A percentile compares a stretch with the other conserved stretches of the same genome.
These are phyloP conservation scores for Diuraphis noxia DNA, from an alignment of 1,140 invertebrate genomes.

Conservation along the genomic window DNA sequence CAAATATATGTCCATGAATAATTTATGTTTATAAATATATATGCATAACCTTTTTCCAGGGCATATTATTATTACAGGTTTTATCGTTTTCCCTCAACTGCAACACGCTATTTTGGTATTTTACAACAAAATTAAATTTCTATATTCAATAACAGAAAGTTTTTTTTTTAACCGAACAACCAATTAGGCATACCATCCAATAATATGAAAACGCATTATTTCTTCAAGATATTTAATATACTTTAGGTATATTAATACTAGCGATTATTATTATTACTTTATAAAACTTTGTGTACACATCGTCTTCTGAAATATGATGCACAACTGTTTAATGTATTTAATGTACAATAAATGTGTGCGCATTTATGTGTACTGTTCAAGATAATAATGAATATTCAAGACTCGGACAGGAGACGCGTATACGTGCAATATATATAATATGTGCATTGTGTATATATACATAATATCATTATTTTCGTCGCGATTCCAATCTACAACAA, in stretches of 20 bases:
- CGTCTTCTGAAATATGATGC: neutral
- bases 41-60: neutral
- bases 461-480: neutral
- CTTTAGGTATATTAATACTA: neutral
- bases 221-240: neutral
- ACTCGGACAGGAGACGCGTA: neutral
- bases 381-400: slow-evolving; percentile 15
- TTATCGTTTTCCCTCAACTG: neutral
- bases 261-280: neutral
- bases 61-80: neutral
- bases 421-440: neutral
- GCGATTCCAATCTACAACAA: slow-evolving; percentile 6
- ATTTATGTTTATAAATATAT: too few species aligned
- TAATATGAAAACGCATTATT: neutral
- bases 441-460: neutral
- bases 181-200: neutral
- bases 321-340: neutral
- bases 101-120: neutral
- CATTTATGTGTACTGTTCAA: neutral
- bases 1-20: neutral
- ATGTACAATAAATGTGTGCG: neutral
- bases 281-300: neutral
- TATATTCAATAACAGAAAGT: neutral
- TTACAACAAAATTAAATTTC: neutral
- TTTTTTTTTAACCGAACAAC: neutral